These are phyloP conservation scores for Ylistrum balloti DNA, from an alignment of 1,140 invertebrate species.

Conservation along the genomic window DNA sequence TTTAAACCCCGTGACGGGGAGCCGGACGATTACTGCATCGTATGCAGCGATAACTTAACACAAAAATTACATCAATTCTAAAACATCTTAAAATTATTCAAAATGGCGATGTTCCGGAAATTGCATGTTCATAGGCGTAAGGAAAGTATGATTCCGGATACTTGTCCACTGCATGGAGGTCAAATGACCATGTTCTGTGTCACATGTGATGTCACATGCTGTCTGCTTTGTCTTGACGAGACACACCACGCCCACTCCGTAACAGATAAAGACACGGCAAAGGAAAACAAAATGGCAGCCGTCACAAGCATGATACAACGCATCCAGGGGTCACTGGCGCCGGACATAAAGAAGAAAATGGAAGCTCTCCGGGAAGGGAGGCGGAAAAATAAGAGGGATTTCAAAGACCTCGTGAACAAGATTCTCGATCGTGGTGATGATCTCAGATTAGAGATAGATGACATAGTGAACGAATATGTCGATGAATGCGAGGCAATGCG, in stretches of 20 bases:
- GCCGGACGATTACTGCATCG: background rate
- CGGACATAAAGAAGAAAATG: conserved; percentile 8
- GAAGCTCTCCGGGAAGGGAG: conserved; percentile 15
- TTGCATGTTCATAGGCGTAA: conserved; percentile 1
- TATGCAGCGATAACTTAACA: background rate
- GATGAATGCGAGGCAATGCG: conserved; percentile 15
- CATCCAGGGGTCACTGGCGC: background rate
- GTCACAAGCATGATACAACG: background rate
- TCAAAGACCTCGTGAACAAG: background rate
- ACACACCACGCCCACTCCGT: background rate
- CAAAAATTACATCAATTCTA: background rate
- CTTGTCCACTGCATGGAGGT: conserved; percentile 23
- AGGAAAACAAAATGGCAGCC: background rate
- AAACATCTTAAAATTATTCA: background rate
- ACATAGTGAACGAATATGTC: background rate
- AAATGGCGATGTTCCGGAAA: conserved; percentile 10
- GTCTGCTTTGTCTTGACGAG: conserved; percentile 32
- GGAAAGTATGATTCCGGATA: background rate
- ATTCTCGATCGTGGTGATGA: background rate
- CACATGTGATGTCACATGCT: background rate
- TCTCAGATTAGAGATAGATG: background rate
- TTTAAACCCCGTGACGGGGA: background rate
- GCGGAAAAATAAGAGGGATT: background rate
- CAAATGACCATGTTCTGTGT: conserved; percentile 38
- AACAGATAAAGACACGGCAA: conserved; percentile 8